Percentiles rank a stretch among this genome's conserved stretches.
phyloP scores from a whole-genome alignment of 2,113 vertebrate species.

The Equus przewalskii region DNA sequence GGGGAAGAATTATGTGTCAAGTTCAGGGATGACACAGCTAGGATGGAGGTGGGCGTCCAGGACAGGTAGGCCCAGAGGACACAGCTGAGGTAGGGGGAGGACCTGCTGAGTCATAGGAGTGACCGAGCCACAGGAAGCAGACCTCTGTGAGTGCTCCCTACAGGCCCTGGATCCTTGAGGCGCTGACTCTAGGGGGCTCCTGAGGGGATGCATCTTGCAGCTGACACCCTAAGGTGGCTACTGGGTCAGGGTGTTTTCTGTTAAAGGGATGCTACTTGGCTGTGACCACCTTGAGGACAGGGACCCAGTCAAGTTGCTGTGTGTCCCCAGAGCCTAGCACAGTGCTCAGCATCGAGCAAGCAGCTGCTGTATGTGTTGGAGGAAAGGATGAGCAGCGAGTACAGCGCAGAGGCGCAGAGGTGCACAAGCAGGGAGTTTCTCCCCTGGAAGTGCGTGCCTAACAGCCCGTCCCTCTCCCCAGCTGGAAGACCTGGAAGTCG shows the following conservation, averaged over 20 bases:
- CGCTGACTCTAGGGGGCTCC: background rate
- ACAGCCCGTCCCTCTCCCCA: constrained; percentile 35
- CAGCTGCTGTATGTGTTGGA: accelerated
- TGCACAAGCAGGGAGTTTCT: background rate
- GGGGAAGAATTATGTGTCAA: background rate
- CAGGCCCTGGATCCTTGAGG: too few species aligned
- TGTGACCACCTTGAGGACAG: background rate
- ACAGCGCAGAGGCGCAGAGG: background rate
- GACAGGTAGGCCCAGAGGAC: too few species aligned
- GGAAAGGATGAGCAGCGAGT: background rate
- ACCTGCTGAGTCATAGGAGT: background rate
- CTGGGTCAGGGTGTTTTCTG: background rate
- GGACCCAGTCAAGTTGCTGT: background rate
- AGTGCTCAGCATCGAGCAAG: background rate
- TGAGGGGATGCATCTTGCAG: too few species aligned
- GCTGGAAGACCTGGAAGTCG: constrained; percentile 92
- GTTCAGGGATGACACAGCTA: background rate
- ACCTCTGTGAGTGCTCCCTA: background rate
- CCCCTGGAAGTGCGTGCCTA: background rate
- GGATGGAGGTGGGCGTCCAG: background rate
- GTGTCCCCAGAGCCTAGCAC: background rate
- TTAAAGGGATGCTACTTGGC: background rate
- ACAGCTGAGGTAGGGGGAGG: too few species aligned
- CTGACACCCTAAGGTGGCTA: background rate
- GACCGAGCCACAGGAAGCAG: background rate